Evolutionary conservation across 2,113 vertebrate species (phyloP).

Genomic region (Epinephelus cyanopodus): DNA sequence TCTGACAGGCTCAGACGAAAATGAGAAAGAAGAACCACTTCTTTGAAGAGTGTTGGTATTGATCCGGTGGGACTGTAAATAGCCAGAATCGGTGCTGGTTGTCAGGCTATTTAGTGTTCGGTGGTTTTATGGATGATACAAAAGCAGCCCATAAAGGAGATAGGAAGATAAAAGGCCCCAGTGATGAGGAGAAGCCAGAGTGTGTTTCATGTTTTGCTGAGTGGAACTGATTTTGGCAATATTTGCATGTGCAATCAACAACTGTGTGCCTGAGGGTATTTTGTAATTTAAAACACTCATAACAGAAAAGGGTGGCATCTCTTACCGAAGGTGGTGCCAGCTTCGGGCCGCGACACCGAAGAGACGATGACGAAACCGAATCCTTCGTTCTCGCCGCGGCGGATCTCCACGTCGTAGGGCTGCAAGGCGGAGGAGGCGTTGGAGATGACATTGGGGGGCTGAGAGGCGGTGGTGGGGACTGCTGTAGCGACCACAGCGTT

Average conservation of each 20-base stretch:
- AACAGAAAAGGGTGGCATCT: not conserved
- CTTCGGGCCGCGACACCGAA: constrained; percentile 94
- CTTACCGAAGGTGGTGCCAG: constrained; percentile 97
- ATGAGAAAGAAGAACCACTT: constrained; percentile 63
- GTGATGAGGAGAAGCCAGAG: constrained; percentile 46
- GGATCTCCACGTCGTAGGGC: constrained; percentile 97
- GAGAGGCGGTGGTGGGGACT: constrained; percentile 67
- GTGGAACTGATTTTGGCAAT: constrained; percentile 10
- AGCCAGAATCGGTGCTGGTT: constrained; percentile 56
- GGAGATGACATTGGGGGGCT: constrained; percentile 77
- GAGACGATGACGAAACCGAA: constrained; percentile 99
- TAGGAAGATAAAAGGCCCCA: constrained; percentile 55
- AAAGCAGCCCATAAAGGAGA: constrained; percentile 45
- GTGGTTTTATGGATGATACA: constrained; percentile 52
- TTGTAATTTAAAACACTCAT: not conserved
- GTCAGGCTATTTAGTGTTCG: constrained; percentile 55
- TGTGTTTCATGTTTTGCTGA: constrained; percentile 59
- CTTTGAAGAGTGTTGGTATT: constrained; percentile 71
- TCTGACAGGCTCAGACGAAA: constrained; percentile 65
- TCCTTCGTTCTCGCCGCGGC: constrained; percentile 94
- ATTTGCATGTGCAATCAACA: constrained; percentile 9
- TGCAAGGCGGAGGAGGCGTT: constrained; percentile 79
- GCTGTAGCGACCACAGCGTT: constrained; percentile 74
- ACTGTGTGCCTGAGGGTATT: not conserved
- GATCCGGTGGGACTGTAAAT: constrained; percentile 69